Evolutionary conservation across 92 coral and sea anemone genomes (phyloP), one percentile per base, ranked within the genome.

Genomic region (Pocillopora meandrina): DNA sequence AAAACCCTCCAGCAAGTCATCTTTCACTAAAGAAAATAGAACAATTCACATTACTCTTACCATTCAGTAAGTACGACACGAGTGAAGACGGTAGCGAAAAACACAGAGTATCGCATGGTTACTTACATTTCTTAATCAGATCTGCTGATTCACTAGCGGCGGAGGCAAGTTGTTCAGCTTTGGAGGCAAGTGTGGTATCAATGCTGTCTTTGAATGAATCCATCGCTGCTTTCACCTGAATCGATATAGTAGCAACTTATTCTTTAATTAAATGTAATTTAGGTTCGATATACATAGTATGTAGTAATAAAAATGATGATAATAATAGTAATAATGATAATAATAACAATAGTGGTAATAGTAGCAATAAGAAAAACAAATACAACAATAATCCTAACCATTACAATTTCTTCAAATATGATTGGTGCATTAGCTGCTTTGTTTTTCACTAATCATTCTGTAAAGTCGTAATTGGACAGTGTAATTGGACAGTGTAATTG

Each of bases 191-290:
- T 55, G 98, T 89, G 18, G 82, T 73, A 78, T 85, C 93, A 75
- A 96, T 91, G 59, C 83, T 87, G 72, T 74, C 85, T 84, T 94
- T 92, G 87, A 96, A 96, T 34, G 93, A 81, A 78, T 89, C 89
- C 91, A 96, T 81, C 1, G 96, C 92, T n/a, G 88, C 82, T 74
- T 96, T 92, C 72, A 96, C 95, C 98, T 96, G 65, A 11, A 34
- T 62, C 1, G 36, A 18, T 62, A 10, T 76, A 80, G 59, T 67
- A 26, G 34, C 42, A 71, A 23, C 16, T 8, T 16, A 12, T 33
- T 33, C 52, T 2, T 42, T 42, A 42, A 42, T 42, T 3, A 26
- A 26, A 26, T 26, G 31, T 3, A 42, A 42, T 42, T 42, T 42
- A 42, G 52, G 52, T 42, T 42, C 2, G 4, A 42, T 42, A 42